phyloP scores from a whole-genome alignment of 2,113 vertebrate species.

The Cebus imitator region DNA sequence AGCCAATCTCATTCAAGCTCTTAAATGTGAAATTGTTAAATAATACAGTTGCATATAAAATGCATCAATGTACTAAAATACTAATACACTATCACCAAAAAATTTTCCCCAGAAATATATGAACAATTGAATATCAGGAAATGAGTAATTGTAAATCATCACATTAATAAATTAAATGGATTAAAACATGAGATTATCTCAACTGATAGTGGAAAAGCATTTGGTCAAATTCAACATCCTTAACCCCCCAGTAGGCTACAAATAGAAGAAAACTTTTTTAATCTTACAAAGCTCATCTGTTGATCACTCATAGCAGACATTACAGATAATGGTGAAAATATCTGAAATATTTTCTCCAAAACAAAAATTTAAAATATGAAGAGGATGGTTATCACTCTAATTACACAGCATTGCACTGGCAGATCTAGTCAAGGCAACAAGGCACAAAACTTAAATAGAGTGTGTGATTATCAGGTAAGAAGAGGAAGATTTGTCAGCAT shows the following conservation, averaged over 20 bases:
- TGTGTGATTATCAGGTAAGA: neutral
- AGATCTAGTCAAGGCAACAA: neutral
- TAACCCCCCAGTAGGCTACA: neutral
- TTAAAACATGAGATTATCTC: constrained; percentile 23
- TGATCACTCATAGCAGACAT: neutral
- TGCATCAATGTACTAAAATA: neutral
- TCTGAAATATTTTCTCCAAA: neutral
- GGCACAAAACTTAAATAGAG: neutral
- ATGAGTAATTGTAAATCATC: constrained; percentile 3
- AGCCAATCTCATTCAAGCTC: neutral
- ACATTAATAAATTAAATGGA: constrained; percentile 20
- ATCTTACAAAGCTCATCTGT: constrained; percentile 16
- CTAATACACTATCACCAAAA: neutral
- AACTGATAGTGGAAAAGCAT: neutral
- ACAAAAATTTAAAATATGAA: constrained; percentile 9
- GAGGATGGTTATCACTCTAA: neutral
- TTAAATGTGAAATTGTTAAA: neutral
- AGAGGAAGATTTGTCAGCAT: neutral
- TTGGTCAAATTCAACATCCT: neutral
- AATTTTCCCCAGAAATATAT: neutral
- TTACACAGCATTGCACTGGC: neutral
- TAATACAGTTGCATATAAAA: neutral
- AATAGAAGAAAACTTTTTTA: neutral
- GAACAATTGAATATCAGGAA: neutral
- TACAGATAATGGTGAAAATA: neutral